phyloP scores from a whole-genome alignment of 1,140 invertebrate species.

The Globodera ellingtonae region DNA sequence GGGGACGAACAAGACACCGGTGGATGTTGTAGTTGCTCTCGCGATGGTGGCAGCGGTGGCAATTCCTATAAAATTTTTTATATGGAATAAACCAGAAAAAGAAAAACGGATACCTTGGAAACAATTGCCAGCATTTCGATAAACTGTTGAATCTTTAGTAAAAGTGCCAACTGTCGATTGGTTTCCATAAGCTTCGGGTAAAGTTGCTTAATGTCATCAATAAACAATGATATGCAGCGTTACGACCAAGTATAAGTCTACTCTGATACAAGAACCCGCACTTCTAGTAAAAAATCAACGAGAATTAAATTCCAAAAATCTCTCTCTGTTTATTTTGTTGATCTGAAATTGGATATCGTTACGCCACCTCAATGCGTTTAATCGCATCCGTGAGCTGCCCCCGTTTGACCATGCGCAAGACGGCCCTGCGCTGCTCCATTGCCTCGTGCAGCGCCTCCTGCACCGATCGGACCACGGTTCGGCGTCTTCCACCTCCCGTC shows the following conservation, averaged over 20 bases:
- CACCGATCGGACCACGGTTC: slow-evolving; percentile 25
- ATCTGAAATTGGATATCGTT: not conserved
- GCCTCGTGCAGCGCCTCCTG: slow-evolving; percentile 39
- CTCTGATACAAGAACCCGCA: too few species aligned
- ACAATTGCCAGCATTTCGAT: slow-evolving; percentile 72
- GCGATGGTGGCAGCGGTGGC: slow-evolving; percentile 3
- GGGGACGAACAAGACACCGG: not conserved
- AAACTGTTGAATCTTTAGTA: slow-evolving; percentile 94
- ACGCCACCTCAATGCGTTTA: slow-evolving; percentile 58
- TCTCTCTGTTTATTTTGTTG: not conserved
- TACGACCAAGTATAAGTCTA: too few species aligned
- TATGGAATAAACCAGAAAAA: not conserved
- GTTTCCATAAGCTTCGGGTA: slow-evolving; percentile 87
- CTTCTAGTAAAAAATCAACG: too few species aligned
- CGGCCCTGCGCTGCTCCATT: slow-evolving; percentile 72
- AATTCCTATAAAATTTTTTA: slow-evolving; percentile 1
- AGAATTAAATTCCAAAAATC: not conserved
- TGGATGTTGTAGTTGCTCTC: not conserved
- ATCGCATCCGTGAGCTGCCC: slow-evolving; percentile 93
- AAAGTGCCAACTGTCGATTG: slow-evolving; percentile 86
- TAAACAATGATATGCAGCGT: too few species aligned
- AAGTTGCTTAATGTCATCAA: slow-evolving; percentile 74
- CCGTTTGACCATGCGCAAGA: slow-evolving; percentile 85
- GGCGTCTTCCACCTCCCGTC: slow-evolving; percentile 3
- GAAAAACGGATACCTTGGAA: slow-evolving; percentile 29